A percentile compares a stretch with the other conserved stretches of the same genome.
Conservation (phyloP, 2,113 vertebrate genomes). For the Campylomormyrus tamandua region DNA sequence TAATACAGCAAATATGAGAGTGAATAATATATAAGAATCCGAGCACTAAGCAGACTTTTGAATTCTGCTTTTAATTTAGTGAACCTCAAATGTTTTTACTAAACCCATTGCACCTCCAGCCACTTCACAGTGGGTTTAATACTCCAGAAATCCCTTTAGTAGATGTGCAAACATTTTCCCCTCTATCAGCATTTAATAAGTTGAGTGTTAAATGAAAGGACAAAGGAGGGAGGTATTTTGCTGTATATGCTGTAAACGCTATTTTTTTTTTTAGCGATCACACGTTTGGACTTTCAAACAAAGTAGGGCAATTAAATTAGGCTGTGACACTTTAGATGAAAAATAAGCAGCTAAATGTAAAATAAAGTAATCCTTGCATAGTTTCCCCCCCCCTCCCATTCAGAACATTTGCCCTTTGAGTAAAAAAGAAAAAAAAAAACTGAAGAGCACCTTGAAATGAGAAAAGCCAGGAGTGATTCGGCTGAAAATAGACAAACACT, state of each 20-base stretch:
- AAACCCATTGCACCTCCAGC: background rate
- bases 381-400: background rate
- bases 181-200: background rate
- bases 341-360: background rate
- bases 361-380: background rate
- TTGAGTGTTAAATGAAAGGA: background rate
- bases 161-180: slow-evolving; percentile 5
- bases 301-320: background rate
- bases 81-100: background rate
- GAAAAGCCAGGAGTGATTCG: background rate
- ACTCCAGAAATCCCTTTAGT: background rate
- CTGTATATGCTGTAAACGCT: background rate
- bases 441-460: background rate
- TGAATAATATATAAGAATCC: background rate
- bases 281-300: background rate
- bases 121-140: background rate
- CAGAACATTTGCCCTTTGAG: background rate
- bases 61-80: background rate
- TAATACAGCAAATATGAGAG: background rate
- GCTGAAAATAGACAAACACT: slow-evolving; percentile 1
- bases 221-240: background rate
- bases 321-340: background rate
- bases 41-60: background rate
- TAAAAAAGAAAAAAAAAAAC: background rate
- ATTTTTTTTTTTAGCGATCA: background rate